phyloP scores from a whole-genome alignment of 2,113 vertebrate genomes.

The Anarhynchus alexandrinus region DNA sequence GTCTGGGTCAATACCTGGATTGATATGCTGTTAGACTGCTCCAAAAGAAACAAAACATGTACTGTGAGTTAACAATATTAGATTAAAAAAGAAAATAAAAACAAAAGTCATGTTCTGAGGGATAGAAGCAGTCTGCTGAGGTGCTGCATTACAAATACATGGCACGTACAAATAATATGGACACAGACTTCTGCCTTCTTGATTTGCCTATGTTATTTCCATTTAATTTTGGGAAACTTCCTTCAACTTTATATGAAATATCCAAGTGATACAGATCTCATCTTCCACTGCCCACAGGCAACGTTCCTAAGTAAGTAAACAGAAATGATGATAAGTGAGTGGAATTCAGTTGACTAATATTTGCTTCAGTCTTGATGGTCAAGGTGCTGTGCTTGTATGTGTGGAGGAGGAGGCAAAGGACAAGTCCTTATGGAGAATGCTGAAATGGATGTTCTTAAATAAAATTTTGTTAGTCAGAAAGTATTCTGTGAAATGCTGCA shows the following conservation, averaged over 20 bases:
- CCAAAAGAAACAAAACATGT: not conserved
- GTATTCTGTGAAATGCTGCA: not conserved
- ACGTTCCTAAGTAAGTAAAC: not conserved
- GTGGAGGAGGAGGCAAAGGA: not conserved
- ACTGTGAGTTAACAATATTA: not conserved
- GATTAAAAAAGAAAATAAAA: not conserved
- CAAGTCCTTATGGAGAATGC: not conserved
- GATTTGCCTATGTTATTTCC: not conserved
- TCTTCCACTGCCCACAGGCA: not conserved
- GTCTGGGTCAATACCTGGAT: conserved; percentile 11
- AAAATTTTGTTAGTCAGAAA: not conserved
- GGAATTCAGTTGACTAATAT: not conserved
- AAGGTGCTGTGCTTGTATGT: not conserved
- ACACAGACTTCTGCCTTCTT: not conserved
- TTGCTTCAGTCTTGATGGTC: not conserved
- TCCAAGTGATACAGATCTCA: not conserved
- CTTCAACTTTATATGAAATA: not conserved
- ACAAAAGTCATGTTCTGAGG: not conserved
- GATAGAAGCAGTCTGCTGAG: not conserved
- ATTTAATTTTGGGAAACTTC: not conserved
- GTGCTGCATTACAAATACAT: not conserved
- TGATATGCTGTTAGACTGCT: not conserved
- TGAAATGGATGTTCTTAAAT: not conserved
- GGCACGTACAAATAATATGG: not conserved
- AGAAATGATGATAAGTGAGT: not conserved